Percentiles rank a stretch among this genome's conserved stretches.
Conservation (phyloP, 2,797 vertebrate species). For the Helarctos malayanus region DNA sequence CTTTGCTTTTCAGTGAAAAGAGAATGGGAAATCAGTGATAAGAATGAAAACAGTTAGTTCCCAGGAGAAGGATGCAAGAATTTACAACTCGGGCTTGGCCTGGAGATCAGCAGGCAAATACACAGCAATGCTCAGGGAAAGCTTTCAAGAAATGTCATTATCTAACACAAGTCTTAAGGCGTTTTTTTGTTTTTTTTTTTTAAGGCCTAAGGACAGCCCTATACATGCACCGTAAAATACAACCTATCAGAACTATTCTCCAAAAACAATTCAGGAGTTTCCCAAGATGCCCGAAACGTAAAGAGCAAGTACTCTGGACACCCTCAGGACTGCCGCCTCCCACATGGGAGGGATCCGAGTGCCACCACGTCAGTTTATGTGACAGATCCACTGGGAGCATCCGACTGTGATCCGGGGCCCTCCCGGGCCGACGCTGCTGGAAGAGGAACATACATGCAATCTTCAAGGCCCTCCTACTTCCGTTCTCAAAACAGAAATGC, state of each 20-base stretch:
- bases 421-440: conserved; percentile 45
- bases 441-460: conserved; percentile 47
- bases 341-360: background rate
- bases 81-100: conserved; percentile 39
- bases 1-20: conserved; percentile 38
- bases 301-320: background rate
- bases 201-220: conserved; percentile 46
- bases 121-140: background rate
- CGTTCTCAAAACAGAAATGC: conserved; percentile 72
- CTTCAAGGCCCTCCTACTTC: conserved; percentile 75
- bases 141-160: conserved; percentile 70
- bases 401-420: conserved; percentile 43
- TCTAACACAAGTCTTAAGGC: conserved; percentile 36
- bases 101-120: background rate
- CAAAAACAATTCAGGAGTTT: conserved; percentile 50
- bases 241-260: conserved; percentile 55
- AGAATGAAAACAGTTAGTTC: conserved; percentile 61
- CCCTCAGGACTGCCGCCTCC: background rate
- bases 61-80: conserved; percentile 34
- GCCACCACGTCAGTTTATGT: conserved; percentile 50
- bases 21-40: conserved; percentile 54
- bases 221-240: conserved; percentile 22
- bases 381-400: conserved; percentile 72
- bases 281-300: background rate
- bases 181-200: background rate